A percentile compares a stretch with the other conserved stretches of the same genome.
Conservation (phyloP, 2,113 vertebrate genomes). For the Alces alces region DNA sequence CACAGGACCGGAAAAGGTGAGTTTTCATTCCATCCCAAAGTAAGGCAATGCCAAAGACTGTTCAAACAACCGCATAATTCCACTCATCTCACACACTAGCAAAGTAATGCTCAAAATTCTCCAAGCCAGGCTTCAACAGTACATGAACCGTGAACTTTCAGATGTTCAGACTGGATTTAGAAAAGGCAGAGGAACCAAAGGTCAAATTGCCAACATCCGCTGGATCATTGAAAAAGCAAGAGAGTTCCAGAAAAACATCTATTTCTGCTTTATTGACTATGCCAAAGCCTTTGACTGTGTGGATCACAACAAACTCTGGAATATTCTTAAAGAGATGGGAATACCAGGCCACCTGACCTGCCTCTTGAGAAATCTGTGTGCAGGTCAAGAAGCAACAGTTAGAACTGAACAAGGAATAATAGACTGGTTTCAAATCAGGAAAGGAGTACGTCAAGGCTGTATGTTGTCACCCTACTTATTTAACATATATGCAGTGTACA, state of each 20-base stretch:
- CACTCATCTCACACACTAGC: neutral
- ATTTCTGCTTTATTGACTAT: neutral
- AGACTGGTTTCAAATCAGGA: neutral
- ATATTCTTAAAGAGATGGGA: neutral
- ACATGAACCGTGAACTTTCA: neutral
- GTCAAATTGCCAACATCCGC: neutral
- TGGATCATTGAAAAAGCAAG: neutral
- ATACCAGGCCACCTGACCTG: neutral
- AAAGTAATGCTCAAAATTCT: neutral
- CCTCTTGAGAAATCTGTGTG: neutral
- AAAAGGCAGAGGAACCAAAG: neutral
- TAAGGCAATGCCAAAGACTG: neutral
- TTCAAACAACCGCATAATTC: neutral
- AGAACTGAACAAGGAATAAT: neutral
- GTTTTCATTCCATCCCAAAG: neutral
- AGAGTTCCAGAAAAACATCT: neutral
- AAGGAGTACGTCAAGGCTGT: neutral
- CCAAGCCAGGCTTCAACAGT: neutral
- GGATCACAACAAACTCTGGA: neutral
- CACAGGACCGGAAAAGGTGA: neutral
- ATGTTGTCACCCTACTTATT: neutral
- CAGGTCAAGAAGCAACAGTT: neutral
- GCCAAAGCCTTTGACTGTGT: neutral
- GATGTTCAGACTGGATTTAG: neutral
- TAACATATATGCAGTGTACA: neutral